Base-by-base conservation (phyloP, 2,888 invertebrate genomes). In the Unio pictorum region DNA sequence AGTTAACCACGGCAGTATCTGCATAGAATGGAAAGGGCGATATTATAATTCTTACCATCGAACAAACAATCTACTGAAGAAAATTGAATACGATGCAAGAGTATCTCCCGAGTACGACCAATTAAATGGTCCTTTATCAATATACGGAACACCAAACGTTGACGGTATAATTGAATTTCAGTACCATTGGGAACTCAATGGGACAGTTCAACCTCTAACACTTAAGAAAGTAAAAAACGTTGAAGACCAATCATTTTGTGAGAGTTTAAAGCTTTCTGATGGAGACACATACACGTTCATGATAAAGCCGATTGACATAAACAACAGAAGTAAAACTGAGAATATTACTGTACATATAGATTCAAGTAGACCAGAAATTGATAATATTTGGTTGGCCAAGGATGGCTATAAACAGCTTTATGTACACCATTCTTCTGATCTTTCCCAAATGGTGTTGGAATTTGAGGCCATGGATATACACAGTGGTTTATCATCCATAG, bases 81-180 rank as follows among this genome's bases (percentile, higher is more conserved):
- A 55, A 15, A 71, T 80, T 6, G 45, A 69, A 63, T 54, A 69
- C 4, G 76, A 81, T 62, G 65, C 68, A 15, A 66, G 69, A 34
- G 72, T 79, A n/a, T 64, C 28, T 55, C 76, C 74, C 5, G 60
- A 68, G 7, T 81, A 81, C 70, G 80, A 81, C 30, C 80, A 81
- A 66, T 55, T 55, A 7, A 54, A 61, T 17, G 80, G 79, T 1
- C 17, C 30, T 34, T 45, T 81, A 20, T 74, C 80, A 17, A 76
- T 81, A 3, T 55, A 60, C 2, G 81, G 81, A 15, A 81, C 81
- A 45, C 64, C 61, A 15, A 81, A 76, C 66, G 67, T 80, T 1
- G 61, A 74, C 55, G 81, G 81, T 8, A 75, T 81, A 20, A 63
- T 68, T 1, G 59, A 54, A 15, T 81, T 72, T 63, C 34, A 26